Conservation (phyloP, 2,797 vertebrate species). For the Mus spretus region DNA sequence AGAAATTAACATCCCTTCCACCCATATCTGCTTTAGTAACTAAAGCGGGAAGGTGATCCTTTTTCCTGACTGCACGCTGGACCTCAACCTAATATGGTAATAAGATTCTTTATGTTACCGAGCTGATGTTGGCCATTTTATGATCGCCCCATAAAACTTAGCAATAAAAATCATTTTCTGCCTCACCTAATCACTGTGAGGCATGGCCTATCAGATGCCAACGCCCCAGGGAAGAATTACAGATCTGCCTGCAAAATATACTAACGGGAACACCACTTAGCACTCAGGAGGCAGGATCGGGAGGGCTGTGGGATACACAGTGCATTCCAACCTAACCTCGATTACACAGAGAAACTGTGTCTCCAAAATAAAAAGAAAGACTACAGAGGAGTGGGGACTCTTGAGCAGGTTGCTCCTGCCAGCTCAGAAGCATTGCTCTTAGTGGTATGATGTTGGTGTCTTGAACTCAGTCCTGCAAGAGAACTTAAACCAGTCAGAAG, state of each 20-base stretch:
- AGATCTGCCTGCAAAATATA: not conserved
- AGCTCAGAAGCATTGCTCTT: not conserved
- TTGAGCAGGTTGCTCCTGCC: rapidly evolving
- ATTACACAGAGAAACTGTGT: not conserved
- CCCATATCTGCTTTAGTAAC: not conserved
- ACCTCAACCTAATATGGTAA: not conserved
- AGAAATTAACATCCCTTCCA: not conserved
- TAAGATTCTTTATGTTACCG: not conserved
- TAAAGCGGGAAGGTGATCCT: not conserved
- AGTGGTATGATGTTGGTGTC: not conserved
- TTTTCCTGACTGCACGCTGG: not conserved
- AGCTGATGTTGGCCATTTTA: not conserved
- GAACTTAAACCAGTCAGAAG: not conserved
- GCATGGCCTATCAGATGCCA: not conserved
- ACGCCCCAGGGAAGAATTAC: not conserved
- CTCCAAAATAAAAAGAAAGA: not conserved
- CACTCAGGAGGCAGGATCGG: not conserved
- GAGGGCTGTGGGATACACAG: not conserved
- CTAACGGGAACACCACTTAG: rapidly evolving
- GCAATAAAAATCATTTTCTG: not conserved
- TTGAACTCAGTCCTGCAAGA: not conserved
- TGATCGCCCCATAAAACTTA: not conserved
- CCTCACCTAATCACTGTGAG: not conserved
- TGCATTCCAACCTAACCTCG: not conserved
- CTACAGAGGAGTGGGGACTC: not conserved